These are phyloP conservation scores for Cydia fagiglandana DNA, from an alignment of 1,140 invertebrate genomes.

Conservation along the genomic window DNA sequence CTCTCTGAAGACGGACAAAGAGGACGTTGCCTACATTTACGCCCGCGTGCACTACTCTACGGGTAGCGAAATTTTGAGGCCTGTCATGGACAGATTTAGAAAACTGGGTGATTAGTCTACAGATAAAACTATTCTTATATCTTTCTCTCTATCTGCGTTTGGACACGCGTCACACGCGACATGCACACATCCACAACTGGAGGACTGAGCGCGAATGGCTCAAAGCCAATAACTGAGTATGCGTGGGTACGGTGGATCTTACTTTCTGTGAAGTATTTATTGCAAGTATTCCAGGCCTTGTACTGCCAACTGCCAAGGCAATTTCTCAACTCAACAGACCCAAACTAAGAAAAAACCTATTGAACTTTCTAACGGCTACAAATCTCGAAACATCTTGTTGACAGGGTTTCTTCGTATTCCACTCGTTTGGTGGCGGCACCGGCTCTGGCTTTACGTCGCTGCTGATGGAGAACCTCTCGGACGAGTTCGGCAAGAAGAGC, in stretches of 20 bases:
- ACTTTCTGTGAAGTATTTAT: too few species aligned
- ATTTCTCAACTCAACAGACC: too few species aligned
- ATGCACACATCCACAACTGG: too few species aligned
- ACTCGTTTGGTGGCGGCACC: conserved; percentile 90
- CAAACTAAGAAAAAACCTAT: too few species aligned
- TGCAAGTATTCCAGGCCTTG: too few species aligned
- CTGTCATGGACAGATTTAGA: conserved; percentile 81
- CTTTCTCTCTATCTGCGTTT: too few species aligned
- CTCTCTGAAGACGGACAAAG: conserved; percentile 41
- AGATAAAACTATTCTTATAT: conserved; percentile 77
- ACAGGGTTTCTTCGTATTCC: conserved; percentile 89
- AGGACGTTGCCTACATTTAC: conserved; percentile 82
- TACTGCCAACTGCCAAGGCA: too few species aligned
- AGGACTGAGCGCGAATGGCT: too few species aligned
- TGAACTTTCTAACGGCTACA: background rate
- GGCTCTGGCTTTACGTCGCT: conserved; percentile 90
- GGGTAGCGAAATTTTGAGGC: conserved; percentile 86
- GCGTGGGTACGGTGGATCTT: too few species aligned
- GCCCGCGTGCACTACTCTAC: conserved; percentile 71
- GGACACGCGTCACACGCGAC: too few species aligned
- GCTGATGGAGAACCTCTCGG: conserved; percentile 87
- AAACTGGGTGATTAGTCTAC: conserved; percentile 81
- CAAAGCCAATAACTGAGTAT: too few species aligned
- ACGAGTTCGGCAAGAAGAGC: conserved; percentile 88
- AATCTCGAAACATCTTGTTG: background rate